Evolutionary conservation across 2,113 vertebrate species (phyloP).

Genomic region (Buteo buteo): DNA sequence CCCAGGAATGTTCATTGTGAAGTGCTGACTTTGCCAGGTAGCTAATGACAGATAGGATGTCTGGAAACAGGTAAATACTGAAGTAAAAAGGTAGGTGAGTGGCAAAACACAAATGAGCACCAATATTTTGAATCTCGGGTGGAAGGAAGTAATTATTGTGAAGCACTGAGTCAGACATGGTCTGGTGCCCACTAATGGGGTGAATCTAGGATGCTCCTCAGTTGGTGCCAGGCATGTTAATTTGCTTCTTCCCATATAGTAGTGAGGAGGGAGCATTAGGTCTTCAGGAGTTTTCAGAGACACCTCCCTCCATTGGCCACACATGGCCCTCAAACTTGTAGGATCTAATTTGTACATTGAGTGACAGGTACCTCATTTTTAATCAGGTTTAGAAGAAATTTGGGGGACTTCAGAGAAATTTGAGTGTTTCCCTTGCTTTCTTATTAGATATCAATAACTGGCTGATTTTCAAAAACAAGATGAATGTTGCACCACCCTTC

Average conservation of each 20-base stretch:
- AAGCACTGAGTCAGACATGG: neutral
- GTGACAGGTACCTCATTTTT: neutral
- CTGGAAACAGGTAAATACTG: neutral
- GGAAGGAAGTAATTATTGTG: neutral
- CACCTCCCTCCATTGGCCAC: neutral
- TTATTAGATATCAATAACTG: neutral
- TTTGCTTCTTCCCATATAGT: neutral
- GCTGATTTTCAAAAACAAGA: neutral
- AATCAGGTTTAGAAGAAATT: neutral
- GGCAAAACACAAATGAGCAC: neutral
- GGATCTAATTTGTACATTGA: neutral
- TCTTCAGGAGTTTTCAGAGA: neutral
- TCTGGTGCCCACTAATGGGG: neutral
- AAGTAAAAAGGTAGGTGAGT: neutral
- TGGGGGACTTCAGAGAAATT: neutral
- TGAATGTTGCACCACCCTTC: neutral
- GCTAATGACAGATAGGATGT: neutral
- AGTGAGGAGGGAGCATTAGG: neutral
- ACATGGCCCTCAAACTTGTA: neutral
- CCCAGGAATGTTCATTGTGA: neutral
- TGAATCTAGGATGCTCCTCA: neutral
- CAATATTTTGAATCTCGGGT: neutral
- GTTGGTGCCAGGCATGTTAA: accelerated
- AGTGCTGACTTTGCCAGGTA: neutral
- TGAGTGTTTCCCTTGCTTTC: neutral